A percentile compares a stretch with the other conserved stretches of the same genome.
Evolutionary conservation across 1,140 invertebrate species (phyloP).

Genomic region (Vanessa tameamea): DNA sequence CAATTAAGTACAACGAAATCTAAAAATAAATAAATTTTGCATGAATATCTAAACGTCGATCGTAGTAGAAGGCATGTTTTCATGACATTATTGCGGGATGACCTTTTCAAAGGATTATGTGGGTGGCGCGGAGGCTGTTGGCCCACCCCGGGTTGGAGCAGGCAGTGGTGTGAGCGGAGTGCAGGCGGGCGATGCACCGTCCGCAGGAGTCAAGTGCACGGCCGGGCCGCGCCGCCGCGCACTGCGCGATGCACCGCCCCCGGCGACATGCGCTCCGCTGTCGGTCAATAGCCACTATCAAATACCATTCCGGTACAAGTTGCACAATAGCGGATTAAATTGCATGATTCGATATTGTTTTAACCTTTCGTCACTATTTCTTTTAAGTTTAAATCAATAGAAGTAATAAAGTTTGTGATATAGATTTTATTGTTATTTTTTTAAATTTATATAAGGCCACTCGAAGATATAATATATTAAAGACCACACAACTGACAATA

Average conservation of each 20-base stretch:
- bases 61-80: conserved; percentile 11
- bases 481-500: no score
- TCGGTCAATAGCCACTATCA: conserved; percentile 69
- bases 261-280: conserved; percentile 54
- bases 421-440: no score
- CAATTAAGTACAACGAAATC: no score
- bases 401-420: no score
- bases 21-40: neutral
- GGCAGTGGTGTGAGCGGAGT: conserved; percentile 33
- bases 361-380: no score
- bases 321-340: conserved; percentile 14
- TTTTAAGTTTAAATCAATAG: no score
- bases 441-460: no score
- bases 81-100: conserved; percentile 41
- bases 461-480: no score
- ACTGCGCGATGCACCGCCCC: conserved; percentile 34
- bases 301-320: conserved; percentile 30
- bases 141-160: conserved; percentile 20
- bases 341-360: neutral
- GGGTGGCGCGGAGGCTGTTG: conserved; percentile 46
- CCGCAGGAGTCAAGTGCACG: conserved; percentile 68
- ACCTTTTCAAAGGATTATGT: conserved; percentile 51
- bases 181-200: conserved; percentile 69
- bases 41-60: neutral
- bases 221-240: conserved; percentile 51